These are phyloP conservation scores for Cephus spinipes DNA, from an alignment of 2,888 invertebrate species.

Conservation along the genomic window DNA sequence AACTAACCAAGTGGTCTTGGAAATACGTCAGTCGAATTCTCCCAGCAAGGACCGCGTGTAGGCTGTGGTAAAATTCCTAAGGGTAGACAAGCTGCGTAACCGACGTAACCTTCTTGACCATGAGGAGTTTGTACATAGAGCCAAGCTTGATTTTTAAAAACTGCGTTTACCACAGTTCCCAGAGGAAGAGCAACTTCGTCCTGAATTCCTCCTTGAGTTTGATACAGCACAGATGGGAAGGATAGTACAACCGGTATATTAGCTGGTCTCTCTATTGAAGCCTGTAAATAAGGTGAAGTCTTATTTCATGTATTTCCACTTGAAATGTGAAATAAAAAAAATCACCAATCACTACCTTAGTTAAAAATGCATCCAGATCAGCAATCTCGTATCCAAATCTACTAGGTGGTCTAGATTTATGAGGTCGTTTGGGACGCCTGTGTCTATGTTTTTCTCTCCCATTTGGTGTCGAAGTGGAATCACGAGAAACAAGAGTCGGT, in stretches of 20 bases:
- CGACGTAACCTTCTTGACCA: slow-evolving; percentile 85
- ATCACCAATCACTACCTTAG: slow-evolving; percentile 70
- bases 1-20: slow-evolving; percentile 76
- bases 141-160: slow-evolving; percentile 88
- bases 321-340: not conserved
- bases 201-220: slow-evolving; percentile 79
- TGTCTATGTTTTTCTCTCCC: slow-evolving; percentile 66
- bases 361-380: slow-evolving; percentile 83
- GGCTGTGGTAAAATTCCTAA: slow-evolving; percentile 78
- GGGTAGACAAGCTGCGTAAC: slow-evolving; percentile 82
- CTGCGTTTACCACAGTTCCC: slow-evolving; percentile 88
- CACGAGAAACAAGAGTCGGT: slow-evolving; percentile 69
- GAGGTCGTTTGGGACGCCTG: slow-evolving; percentile 50
- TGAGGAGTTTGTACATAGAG: slow-evolving; percentile 88
- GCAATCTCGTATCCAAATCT: slow-evolving; percentile 84
- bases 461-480: slow-evolving; percentile 53
- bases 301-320: not conserved
- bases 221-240: slow-evolving; percentile 79
- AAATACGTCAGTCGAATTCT: slow-evolving; percentile 83
- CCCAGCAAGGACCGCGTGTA: slow-evolving; percentile 81
- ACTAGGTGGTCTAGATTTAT: slow-evolving; percentile 49
- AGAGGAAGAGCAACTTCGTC: slow-evolving; percentile 78
- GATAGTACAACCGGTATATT: slow-evolving; percentile 88
- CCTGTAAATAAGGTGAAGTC: slow-evolving; percentile 67
- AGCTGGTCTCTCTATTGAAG: slow-evolving; percentile 83